Evolutionary conservation across 2,797 vertebrate species (phyloP), one percentile per base, ranked within the genome.

Genomic region (Gallinago solitaria): DNA sequence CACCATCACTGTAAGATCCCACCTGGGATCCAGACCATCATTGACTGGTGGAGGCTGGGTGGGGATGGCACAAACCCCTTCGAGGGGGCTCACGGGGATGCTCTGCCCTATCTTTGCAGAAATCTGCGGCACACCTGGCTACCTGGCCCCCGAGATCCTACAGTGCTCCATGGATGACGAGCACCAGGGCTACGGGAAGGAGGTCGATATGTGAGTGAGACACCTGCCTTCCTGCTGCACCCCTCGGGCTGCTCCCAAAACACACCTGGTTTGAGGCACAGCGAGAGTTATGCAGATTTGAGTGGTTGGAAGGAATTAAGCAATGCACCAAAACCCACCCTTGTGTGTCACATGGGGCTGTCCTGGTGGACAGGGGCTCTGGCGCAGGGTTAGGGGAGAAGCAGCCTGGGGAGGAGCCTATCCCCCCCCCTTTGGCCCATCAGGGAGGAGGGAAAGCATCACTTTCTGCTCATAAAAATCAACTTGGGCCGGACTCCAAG

Each of bases 81-180:
- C 41, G 1, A 16, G 9, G 3, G 28, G 43, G 24, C 57, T 90
- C 41, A 95, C 35, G 47, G 54, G 16, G 68, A 56, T 79, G 43
- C 35, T 81, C 8, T 93, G 35, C 53, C 48, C 74, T 63, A 53
- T 96, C 56, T 94, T 53, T 65, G 30, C 96, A 99, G 99, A 99
- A 96, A 98, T 99, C 84, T 99, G 99, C 47, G 99, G 99, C 85
- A 99, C 99, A 3, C 99, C 99, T 54, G 99, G 98, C 28, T 99
- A 99, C 96, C 98, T 99, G 83, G 99, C 99, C 48, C 99, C 99
- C 0, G 99, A 99, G 98, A 99, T 99, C 95, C 98, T 99, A 5
- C 98, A 99, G 95, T 99, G 99, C 95, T 99, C 99, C 95, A 99
- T 99, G 99, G 98, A 99, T 2, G 96, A 98, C 0, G 97, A 98